Evolutionary conservation across 2,888 invertebrate species (phyloP).

Genomic region (Noctua fimbriata): DNA sequence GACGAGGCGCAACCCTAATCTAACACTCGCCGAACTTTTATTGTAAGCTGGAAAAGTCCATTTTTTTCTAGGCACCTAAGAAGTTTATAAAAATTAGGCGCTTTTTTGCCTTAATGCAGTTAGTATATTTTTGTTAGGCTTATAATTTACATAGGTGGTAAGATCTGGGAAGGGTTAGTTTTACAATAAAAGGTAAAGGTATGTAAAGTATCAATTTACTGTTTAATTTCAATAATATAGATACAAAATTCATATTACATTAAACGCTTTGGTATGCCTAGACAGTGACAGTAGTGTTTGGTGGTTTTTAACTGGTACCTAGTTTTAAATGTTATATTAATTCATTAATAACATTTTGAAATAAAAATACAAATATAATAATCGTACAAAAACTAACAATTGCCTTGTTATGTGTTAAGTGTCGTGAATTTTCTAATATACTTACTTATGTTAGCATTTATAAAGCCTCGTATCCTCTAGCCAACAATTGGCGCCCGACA

Average conservation of each 20-base stretch:
- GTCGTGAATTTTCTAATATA: constrained; percentile 15
- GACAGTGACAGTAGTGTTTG: constrained; percentile 41
- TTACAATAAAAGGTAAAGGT: constrained; percentile 55
- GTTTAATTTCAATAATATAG: constrained; percentile 76
- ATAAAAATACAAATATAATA: neutral
- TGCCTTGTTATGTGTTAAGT: constrained; percentile 17
- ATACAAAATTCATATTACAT: constrained; percentile 76
- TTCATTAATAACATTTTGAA: neutral
- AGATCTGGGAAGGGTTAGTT: neutral
- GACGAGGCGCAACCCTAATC: neutral
- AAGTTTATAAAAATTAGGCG: neutral
- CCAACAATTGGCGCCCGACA: too few relatives aligned
- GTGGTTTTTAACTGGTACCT: constrained; percentile 32
- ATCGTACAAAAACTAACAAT: constrained; percentile 32
- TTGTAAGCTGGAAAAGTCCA: too few relatives aligned
- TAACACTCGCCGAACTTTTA: too few relatives aligned
- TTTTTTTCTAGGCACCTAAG: too few relatives aligned
- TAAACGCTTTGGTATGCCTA: constrained; percentile 77
- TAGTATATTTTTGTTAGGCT: neutral
- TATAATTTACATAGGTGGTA: neutral
- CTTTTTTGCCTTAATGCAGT: neutral
- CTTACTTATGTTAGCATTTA: neutral
- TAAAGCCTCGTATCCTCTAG: neutral
- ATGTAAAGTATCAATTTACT: constrained; percentile 85
- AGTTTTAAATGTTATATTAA: neutral